phyloP scores from a whole-genome alignment of 2,113 vertebrate genomes.

The Piaya cayana region DNA sequence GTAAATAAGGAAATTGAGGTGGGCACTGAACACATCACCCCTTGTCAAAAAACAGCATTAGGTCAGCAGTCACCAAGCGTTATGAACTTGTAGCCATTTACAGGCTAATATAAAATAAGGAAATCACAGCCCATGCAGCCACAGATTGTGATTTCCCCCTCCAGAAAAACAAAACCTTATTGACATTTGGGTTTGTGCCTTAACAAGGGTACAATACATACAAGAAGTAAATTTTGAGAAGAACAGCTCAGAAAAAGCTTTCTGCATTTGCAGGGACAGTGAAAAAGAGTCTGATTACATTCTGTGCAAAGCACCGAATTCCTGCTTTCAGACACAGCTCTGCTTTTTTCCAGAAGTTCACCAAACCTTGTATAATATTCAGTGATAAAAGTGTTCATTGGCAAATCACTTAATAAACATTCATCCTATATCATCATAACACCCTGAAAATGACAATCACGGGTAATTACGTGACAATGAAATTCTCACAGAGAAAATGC shows the following conservation, averaged over 20 bases:
- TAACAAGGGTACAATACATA: background rate
- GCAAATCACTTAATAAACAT: background rate
- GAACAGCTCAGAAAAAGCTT: background rate
- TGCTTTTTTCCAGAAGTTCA: background rate
- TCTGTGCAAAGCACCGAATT: background rate
- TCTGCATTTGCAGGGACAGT: background rate
- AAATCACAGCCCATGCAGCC: background rate
- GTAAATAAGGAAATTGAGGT: background rate
- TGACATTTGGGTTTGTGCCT: background rate
- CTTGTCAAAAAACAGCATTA: background rate
- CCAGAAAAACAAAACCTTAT: background rate
- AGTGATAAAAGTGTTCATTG: background rate
- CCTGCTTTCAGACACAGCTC: background rate
- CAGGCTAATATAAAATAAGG: background rate
- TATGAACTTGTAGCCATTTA: background rate
- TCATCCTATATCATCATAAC: background rate
- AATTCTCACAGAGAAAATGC: background rate
- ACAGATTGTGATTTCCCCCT: background rate
- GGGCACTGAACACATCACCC: background rate
- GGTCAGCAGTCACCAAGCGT: background rate
- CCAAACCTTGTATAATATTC: background rate
- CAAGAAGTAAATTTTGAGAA: background rate
- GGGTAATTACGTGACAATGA: background rate
- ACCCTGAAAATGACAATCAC: rapidly evolving
- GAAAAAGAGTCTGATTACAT: background rate